These are phyloP conservation scores for Hemibagrus wyckioides DNA, from an alignment of 2,113 vertebrate species.

Conservation along the genomic window DNA sequence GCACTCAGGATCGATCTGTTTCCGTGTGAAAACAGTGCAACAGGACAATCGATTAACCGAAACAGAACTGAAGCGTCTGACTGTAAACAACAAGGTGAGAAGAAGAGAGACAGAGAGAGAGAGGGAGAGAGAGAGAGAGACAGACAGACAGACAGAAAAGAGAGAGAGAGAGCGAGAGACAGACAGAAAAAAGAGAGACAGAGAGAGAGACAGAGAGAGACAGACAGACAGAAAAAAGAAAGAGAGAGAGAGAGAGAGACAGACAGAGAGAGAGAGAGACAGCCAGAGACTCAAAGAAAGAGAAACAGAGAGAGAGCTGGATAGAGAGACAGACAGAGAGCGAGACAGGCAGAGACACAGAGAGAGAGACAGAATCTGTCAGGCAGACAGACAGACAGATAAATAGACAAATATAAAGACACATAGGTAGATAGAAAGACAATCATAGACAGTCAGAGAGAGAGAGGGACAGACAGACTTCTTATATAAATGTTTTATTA, in stretches of 20 bases:
- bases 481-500: too few relatives aligned
- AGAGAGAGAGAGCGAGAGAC: background rate
- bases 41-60: slow-evolving; percentile 21
- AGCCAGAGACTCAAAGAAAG: background rate
- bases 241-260: background rate
- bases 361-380: background rate
- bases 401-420: too few relatives aligned
- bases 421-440: background rate
- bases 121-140: background rate
- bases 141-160: background rate
- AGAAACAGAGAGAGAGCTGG: background rate
- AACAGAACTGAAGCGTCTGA: background rate
- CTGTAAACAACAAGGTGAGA: background rate
- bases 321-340: background rate
- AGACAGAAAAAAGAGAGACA: background rate
- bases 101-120: background rate
- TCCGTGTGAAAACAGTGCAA: slow-evolving; percentile 13
- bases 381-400: background rate
- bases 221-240: background rate
- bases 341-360: background rate
- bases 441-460: background rate
- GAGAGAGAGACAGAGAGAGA: background rate
- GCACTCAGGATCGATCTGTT: slow-evolving; percentile 16
- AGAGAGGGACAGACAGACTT: background rate
- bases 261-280: background rate